phyloP scores from a whole-genome alignment of 2,888 invertebrate genomes.

The Atrina japonica region DNA sequence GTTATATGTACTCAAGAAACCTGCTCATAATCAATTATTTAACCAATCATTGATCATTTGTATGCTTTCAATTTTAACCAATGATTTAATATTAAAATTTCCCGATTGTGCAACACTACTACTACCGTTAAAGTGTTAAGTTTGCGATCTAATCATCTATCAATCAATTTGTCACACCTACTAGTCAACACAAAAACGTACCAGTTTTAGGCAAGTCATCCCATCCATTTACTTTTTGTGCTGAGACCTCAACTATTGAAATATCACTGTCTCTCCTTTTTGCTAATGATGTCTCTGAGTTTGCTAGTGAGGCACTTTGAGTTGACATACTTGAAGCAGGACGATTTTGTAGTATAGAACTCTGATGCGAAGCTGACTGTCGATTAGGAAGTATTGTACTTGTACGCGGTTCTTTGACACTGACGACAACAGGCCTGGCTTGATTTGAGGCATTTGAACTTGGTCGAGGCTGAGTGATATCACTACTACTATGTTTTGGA shows the following conservation, averaged over 20 bases:
- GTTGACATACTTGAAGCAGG: constrained; percentile 34
- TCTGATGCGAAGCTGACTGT: constrained; percentile 39
- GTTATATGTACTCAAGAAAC: too few species aligned
- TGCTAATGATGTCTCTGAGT: constrained; percentile 43
- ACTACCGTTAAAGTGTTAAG: too few species aligned
- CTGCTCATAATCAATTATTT: too few species aligned
- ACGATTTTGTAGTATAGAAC: constrained; percentile 52
- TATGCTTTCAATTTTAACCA: too few species aligned
- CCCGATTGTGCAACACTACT: too few species aligned
- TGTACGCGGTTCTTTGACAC: not conserved
- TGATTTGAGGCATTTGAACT: constrained; percentile 6
- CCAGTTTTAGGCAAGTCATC: constrained; percentile 20
- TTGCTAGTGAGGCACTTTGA: constrained; percentile 33
- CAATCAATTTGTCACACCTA: too few species aligned
- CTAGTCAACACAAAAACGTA: not conserved
- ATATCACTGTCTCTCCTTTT: constrained; percentile 50
- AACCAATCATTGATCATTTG: too few species aligned
- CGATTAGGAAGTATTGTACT: constrained; percentile 18
- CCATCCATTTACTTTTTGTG: constrained; percentile 1
- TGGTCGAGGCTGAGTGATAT: constrained; percentile 2
- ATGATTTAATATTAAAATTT: too few species aligned
- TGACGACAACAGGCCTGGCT: constrained; percentile 1
- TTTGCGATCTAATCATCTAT: too few species aligned
- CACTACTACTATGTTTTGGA: constrained; percentile 23
- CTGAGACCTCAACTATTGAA: constrained; percentile 22